Conservation (phyloP, 2,113 vertebrate species). For the Macheiramphus alcinus region DNA sequence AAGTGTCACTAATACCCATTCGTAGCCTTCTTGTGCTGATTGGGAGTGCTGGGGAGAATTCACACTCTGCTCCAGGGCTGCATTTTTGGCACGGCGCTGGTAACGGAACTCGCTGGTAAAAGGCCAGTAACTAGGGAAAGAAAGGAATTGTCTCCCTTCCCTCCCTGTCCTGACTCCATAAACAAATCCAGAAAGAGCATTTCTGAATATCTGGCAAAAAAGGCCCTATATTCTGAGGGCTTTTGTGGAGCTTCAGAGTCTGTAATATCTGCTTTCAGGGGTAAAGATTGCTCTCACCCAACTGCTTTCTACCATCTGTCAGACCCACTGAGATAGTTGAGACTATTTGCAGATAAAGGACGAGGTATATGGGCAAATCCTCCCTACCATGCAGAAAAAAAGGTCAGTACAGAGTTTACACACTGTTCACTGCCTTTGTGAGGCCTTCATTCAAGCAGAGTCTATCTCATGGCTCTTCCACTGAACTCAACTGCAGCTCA, state of each 20-base stretch:
- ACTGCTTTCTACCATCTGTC: neutral
- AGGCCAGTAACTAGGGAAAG: neutral
- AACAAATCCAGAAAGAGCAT: neutral
- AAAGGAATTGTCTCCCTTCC: neutral
- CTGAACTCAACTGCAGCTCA: neutral
- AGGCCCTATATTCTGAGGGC: neutral
- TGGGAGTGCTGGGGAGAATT: neutral
- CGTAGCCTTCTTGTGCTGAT: neutral
- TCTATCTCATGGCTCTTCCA: neutral
- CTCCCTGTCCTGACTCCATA: neutral
- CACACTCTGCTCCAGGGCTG: neutral
- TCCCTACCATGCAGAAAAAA: neutral
- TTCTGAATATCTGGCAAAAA: neutral
- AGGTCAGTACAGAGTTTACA: neutral
- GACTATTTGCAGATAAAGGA: neutral
- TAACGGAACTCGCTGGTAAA: neutral
- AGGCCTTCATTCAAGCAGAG: neutral
- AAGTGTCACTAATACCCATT: neutral
- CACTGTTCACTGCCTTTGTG: no score
- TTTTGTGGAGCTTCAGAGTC: neutral
- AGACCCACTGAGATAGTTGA: fast-evolving
- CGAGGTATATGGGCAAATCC: fast-evolving
- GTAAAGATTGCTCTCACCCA: neutral
- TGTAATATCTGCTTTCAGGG: neutral
- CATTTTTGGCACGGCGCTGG: neutral